Evolutionary conservation across 2,888 invertebrate species (phyloP), one percentile per base, ranked within the genome.

Genomic region (Drosophila infuscata): DNA sequence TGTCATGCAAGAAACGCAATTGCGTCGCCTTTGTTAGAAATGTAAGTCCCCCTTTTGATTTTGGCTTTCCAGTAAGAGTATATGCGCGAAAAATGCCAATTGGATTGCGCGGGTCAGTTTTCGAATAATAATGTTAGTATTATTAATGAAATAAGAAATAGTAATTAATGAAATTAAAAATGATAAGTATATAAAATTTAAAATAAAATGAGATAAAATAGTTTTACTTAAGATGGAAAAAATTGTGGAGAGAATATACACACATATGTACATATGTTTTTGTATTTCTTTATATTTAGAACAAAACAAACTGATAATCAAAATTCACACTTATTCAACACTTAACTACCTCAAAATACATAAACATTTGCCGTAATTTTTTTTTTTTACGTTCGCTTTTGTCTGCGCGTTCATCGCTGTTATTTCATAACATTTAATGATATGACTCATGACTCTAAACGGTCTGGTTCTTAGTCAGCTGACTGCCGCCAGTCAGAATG

Each of bases 341-440:
- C 53, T 9, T 15, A 35, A 54, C 53, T 43, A 33, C 29, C 15
- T 8, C 20, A 30, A 32, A 11, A 25, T 11, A 57, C 12, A 17
- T 41, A 12, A 46, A 15, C 15, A 61, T 25, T 0, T 3, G 52
- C 58, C 17, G 32, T 17, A 29, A 25, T n/a, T 41, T 33, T 56
- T 4, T 3, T 35, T 36, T 36, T 36, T 17, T 2, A 41, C 46
- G 29, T 8, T 56, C 46, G 32, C 4, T 56, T 15, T 53, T 36
- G 15, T 7, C 61, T 66, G 17, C 11, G 43, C 33, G 48, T 71
- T 81, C 76, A 80, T 71, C 11, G 25, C 30, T 49, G 49, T 56
- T 57, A 35, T 65, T 82, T 81, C 83, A 51, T 76, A 81, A 74
- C 64, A 80, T 38, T 65, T 33, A 49, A 48, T 57, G 46, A 33